These are phyloP conservation scores for Hippocampus abdominalis DNA, from an alignment of 2,113 vertebrate genomes.

Conservation along the genomic window DNA sequence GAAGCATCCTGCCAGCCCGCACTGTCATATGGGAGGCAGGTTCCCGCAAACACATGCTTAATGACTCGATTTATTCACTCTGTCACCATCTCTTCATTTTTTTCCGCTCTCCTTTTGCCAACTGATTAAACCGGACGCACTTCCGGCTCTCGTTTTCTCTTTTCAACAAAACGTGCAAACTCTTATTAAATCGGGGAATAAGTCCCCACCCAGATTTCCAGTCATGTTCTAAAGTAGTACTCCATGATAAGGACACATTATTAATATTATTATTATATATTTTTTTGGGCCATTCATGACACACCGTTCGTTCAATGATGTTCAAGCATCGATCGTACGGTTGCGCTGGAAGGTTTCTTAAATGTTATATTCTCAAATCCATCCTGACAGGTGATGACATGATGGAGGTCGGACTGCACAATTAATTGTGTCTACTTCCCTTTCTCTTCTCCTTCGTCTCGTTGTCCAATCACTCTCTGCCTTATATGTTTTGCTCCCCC, in stretches of 20 bases:
- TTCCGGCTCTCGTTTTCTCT: constrained; percentile 54
- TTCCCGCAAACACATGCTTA: constrained; percentile 96
- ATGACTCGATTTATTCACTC: constrained; percentile 94
- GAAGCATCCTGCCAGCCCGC: constrained; percentile 73
- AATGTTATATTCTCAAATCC: constrained; percentile 67
- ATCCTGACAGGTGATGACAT: constrained; percentile 69
- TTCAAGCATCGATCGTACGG: constrained; percentile 48
- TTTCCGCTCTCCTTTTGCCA: constrained; percentile 77
- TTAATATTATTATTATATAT: constrained; percentile 13
- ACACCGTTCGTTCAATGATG: constrained; percentile 33
- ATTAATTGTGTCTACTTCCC: constrained; percentile 58
- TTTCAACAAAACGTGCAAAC: constrained; percentile 13
- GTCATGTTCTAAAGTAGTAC: constrained; percentile 6
- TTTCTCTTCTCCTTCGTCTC: constrained; percentile 24
- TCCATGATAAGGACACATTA: not conserved
- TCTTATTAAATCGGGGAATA: not conserved
- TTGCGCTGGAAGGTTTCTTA: constrained; percentile 51
- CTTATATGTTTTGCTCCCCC: constrained; percentile 21
- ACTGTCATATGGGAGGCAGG: constrained; percentile 92
- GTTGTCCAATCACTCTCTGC: constrained; percentile 49
- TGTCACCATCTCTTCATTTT: constrained; percentile 75
- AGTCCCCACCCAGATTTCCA: constrained; percentile 1
- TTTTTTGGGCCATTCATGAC: constrained; percentile 6
- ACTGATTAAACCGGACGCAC: constrained; percentile 93
- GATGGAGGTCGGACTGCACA: constrained; percentile 56